Evolutionary conservation across 2,113 vertebrate genomes (phyloP), one percentile per base, ranked within the genome.

Genomic region (Sciurus niger): DNA sequence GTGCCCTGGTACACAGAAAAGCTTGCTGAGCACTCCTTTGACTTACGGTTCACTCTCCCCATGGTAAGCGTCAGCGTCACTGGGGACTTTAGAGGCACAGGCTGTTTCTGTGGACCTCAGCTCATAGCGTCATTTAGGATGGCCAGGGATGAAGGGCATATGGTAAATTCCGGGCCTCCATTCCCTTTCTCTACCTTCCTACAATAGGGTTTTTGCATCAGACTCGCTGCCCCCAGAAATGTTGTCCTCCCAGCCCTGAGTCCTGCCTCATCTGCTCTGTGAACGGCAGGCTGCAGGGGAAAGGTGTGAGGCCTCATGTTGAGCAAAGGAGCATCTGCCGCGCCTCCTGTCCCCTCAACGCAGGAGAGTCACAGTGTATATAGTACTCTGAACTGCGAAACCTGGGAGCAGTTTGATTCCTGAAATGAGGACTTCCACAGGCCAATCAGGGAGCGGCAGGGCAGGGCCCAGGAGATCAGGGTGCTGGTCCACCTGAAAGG

Each of bases 381-480:
- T 51, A 74, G 43, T n/a, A 34, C 0, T 22, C 32, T n/a, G 28
- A 43, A 51, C 53, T 74, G 11, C 5, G 37, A 82, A 70, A 18
- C 60, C 43, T 28, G 6, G 25, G 60, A 83, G 51, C 9, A 55
- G 37, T 34, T 14, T 43, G 43, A 53, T 76, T 96, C 37, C 37
- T 40, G 34, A 96, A 84, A 20, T 70, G n/a, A 85, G 48, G 58
- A 78, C 78, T 13, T 8, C 20, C n/a, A 32, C 37, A 60, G 17
- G 58, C n/a, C 20, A 11, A 34, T 22, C 80, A 53, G n/a, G 43
- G 34, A 92, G 34, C 24, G 28, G 46, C 25, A 6, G 46, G 48
- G 12, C 28, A 12, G 13, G 9, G 48, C 6, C 9, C 53, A n/a
- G 3, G 11, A 2, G 25, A 20, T 0, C 0, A 0, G 6, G 2